Base-by-base conservation (phyloP, 92 coral and sea anemone genomes). In the Phenganax marumi region DNA sequence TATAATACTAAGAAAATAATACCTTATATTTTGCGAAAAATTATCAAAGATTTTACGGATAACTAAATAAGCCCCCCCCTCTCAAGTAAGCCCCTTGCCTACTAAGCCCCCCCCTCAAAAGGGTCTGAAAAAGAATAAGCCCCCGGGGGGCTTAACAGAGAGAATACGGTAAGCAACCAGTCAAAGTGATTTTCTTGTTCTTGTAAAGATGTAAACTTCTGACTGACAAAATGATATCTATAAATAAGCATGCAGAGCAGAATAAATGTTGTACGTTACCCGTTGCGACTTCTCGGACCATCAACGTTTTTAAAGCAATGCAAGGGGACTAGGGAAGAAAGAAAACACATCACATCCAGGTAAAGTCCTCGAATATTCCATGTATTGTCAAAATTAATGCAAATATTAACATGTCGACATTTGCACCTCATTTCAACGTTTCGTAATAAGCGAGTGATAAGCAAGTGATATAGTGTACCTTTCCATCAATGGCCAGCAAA, bases 201-300 rank as follows among this genome's bases (percentile, higher is more conserved):
- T 33, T 33, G 43, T 33, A 33, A 33, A 33, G 43, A 4, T 33
- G 43, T 4, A 33, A 33, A 33, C 43, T 33, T 33, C 4, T 33
- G 1, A 33, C 43, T 33, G 43, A 33, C 1, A 33, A 33, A 33
- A 33, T 33, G 2, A 33, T 4, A 33, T 33, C 43, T 33, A 33
- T 33, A 33, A 33, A 1, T 1, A 33, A 4, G 43, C 4, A 33
- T 33, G 43, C 43, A 33, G 43, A 33, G 43, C 43, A 4, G 2
- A 33, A 33, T 4, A 4, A 33, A 33, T 33, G 43, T 4, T 33
- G 43, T 33, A 33, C 43, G 43, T 33, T 77, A 77, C 82, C 97
- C 16, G 93, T 95, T 10, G 98, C 98, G 6, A 95, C 98, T 64
- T 92, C 97, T 9, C 98, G 97, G 33, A 95, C 97, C 92, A 95